Base-by-base conservation (phyloP, 2,888 invertebrate genomes). In the Morpho helenor region DNA sequence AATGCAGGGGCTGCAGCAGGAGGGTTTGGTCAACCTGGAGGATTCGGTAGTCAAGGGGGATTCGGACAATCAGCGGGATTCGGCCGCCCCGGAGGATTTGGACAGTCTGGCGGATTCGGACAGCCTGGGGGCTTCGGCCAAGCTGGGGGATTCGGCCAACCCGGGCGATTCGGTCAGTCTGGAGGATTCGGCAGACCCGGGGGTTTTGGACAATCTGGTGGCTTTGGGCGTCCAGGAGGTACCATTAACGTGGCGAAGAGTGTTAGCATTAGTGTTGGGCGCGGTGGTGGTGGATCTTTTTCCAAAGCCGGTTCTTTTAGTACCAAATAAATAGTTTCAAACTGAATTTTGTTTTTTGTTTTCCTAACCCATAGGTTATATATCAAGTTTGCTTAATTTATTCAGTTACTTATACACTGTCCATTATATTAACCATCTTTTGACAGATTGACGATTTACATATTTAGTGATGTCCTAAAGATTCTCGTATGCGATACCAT, bases 171-270 rank as follows among this genome's bases (percentile, higher is more conserved):
- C 22, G 60, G 57, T 7, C 49, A 49, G 8, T 46, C 45, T 43
- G 52, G 57, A 8, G 59, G 62, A 0, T 60, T 61, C n/a, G 57
- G 58, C 22, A 45, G 41, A 23, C 51, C 56, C 3, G 49, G 52
- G 10, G 60, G 58, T 7, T 66, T 66, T 43, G 66, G 66, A 6
- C 59, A 49, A 7, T 49, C 56, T 16, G 57, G 57, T 16, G 54
- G 47, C 16, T 52, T 63, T 47, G 62, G 59, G 4, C 8, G 57
- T 39, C 56, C 60, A 7, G 55, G 61, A 22, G 53, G 52, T 9
- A 64, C 67, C 0, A 67, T 71, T n/a, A 77, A 73, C 53, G 76
- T 80, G 7, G 73, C 80, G 7, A 80, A 80, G 67, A 79, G 77
- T 59, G 72, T 80, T 44, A 79, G 77, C 59, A 79, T 80, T 40